Percentiles rank a stretch among this genome's conserved stretches.
Evolutionary conservation across 2,797 vertebrate genomes (phyloP).

Genomic region (Amniataba percoides): DNA sequence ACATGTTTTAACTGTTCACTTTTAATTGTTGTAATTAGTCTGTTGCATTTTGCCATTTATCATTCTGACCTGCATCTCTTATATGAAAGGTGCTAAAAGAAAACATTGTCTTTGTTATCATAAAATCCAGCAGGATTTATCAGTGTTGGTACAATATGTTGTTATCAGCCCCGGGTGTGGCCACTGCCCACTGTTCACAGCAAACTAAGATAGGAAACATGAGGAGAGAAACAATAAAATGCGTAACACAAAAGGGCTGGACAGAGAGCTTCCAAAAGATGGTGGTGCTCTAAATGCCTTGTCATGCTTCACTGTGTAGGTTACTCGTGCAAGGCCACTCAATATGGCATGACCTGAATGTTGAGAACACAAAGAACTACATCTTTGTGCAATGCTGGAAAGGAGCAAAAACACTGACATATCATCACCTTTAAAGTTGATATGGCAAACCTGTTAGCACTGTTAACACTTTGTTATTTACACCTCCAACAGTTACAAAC

Average conservation of each 20-base stretch:
- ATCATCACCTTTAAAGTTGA: background rate
- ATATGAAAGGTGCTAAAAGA: background rate
- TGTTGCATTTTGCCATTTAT: background rate
- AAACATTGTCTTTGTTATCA: background rate
- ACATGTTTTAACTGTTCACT: background rate
- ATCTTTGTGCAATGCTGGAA: background rate
- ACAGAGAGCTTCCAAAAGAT: constrained; percentile 20
- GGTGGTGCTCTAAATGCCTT: constrained; percentile 24
- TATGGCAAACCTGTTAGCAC: background rate
- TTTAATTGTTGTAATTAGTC: background rate
- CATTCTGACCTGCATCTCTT: background rate
- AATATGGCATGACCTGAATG: constrained; percentile 42
- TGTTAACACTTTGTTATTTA: background rate
- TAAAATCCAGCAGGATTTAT: constrained; percentile 8
- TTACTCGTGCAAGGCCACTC: constrained; percentile 37
- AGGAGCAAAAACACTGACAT: background rate
- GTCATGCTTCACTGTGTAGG: constrained; percentile 36
- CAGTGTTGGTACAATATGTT: constrained; percentile 1
- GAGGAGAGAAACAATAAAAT: constrained; percentile 17
- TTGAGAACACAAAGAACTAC: constrained; percentile 4
- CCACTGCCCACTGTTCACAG: background rate
- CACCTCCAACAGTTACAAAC: background rate
- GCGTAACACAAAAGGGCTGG: background rate
- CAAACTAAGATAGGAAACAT: constrained; percentile 9
- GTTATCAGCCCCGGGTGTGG: constrained; percentile 17